Conservation (phyloP, 2,797 vertebrate species). For the Eulemur mongoz region DNA sequence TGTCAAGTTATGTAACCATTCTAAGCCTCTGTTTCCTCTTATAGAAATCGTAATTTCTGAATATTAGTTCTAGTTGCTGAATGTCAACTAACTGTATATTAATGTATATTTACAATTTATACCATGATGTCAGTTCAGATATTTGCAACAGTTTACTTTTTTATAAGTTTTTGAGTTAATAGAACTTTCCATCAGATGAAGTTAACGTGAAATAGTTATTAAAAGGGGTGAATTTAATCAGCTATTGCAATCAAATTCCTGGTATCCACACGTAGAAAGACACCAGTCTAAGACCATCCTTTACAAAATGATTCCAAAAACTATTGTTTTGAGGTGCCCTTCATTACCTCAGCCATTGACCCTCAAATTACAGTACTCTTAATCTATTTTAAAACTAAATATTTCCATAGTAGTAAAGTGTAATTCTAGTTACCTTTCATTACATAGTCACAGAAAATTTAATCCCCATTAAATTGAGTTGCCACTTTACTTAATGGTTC, state of each 20-base stretch:
- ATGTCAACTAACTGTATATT: neutral
- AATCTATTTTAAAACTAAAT: conserved; percentile 33
- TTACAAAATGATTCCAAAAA: neutral
- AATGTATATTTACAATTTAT: neutral
- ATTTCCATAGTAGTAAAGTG: neutral
- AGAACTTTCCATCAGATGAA: neutral
- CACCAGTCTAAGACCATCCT: neutral
- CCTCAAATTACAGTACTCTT: neutral
- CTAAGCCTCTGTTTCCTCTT: neutral
- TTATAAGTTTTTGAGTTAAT: neutral
- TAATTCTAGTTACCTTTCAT: conserved; percentile 42
- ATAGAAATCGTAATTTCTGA: neutral
- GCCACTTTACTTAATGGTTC: conserved; percentile 50
- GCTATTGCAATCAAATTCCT: neutral
- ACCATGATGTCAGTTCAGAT: neutral
- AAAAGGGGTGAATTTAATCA: neutral
- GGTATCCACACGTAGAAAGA: neutral
- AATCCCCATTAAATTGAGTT: conserved; percentile 55
- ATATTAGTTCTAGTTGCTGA: neutral
- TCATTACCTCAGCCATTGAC: neutral
- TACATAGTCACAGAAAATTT: conserved; percentile 46
- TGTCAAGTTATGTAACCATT: neutral
- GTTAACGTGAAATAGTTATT: neutral
- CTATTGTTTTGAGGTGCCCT: neutral
- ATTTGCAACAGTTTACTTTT: neutral